A percentile compares a stretch with the other conserved stretches of the same genome.
These are phyloP conservation scores for Serripes groenlandicus DNA, from an alignment of 2,888 invertebrate species.

Conservation along the genomic window DNA sequence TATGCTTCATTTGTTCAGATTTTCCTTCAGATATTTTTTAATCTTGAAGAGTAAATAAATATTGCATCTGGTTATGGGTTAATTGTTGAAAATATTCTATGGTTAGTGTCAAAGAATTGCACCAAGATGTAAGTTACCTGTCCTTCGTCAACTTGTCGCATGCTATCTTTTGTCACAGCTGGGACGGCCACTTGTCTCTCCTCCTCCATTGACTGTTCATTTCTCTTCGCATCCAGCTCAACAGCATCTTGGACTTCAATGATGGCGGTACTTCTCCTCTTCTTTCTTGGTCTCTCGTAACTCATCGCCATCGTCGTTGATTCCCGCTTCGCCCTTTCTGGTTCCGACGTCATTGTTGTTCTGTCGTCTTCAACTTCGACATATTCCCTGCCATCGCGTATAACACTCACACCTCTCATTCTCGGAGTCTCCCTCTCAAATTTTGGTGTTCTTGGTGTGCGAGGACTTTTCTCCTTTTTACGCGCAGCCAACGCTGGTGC, in stretches of 20 bases:
- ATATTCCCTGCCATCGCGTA: constrained; percentile 58
- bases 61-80: too few species aligned
- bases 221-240: constrained; percentile 71
- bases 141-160: constrained; percentile 77
- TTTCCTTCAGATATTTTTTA: too few species aligned
- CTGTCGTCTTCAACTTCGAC: constrained; percentile 64
- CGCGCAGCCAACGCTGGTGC: constrained; percentile 47
- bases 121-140: too few species aligned
- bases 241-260: constrained; percentile 80
- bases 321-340: constrained; percentile 15
- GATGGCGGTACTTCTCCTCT: constrained; percentile 70
- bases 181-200: constrained; percentile 77
- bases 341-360: constrained; percentile 33
- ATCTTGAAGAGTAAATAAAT: too few species aligned
- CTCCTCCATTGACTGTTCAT: constrained; percentile 69
- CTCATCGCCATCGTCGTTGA: constrained; percentile 13
- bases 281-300: constrained; percentile 55
- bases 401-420: constrained; percentile 50
- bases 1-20: too few species aligned
- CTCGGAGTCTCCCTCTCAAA: constrained; percentile 60
- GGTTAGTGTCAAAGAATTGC: too few species aligned
- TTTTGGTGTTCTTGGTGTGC: constrained; percentile 57
- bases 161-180: constrained; percentile 63
- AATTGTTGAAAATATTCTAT: too few species aligned
- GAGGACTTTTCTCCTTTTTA: constrained; percentile 53